These are phyloP conservation scores for Myxocyprinus asiaticus DNA, from an alignment of 2,113 vertebrate genomes.

Conservation along the genomic window DNA sequence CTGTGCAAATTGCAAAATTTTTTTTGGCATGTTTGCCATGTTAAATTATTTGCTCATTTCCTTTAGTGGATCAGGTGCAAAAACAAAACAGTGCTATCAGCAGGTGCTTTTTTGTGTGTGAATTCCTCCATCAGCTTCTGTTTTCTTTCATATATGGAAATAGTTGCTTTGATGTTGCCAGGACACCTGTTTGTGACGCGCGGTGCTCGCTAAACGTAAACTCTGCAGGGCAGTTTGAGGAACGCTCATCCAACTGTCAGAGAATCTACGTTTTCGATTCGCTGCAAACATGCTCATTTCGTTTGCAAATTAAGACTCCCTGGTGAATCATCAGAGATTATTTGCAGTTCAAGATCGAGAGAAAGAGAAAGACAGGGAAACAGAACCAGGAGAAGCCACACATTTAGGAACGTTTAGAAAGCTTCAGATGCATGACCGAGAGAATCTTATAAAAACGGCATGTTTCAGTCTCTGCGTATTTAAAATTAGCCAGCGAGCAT, in stretches of 20 bases:
- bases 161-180: not conserved
- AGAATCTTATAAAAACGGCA: constrained; percentile 37
- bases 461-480: constrained; percentile 38
- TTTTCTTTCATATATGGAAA: no score
- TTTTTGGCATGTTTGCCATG: no score
- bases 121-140: no score
- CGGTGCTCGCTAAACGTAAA: not conserved
- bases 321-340: constrained; percentile 38
- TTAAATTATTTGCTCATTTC: no score
- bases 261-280: not conserved
- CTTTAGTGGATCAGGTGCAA: no score
- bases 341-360: constrained; percentile 41
- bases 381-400: constrained; percentile 7
- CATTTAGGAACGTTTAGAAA: constrained; percentile 26
- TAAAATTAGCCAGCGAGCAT: constrained; percentile 44
- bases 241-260: not conserved
- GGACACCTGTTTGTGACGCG: not conserved
- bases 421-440: constrained; percentile 44
- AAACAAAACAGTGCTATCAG: no score
- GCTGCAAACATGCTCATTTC: not conserved
- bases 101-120: no score
- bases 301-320: constrained; percentile 21
- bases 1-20: no score
- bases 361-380: constrained; percentile 22
- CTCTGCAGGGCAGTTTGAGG: not conserved